Percentiles rank a stretch among this genome's conserved stretches.
Conservation (phyloP, 2,888 invertebrate species). For the Volucella inanis region DNA sequence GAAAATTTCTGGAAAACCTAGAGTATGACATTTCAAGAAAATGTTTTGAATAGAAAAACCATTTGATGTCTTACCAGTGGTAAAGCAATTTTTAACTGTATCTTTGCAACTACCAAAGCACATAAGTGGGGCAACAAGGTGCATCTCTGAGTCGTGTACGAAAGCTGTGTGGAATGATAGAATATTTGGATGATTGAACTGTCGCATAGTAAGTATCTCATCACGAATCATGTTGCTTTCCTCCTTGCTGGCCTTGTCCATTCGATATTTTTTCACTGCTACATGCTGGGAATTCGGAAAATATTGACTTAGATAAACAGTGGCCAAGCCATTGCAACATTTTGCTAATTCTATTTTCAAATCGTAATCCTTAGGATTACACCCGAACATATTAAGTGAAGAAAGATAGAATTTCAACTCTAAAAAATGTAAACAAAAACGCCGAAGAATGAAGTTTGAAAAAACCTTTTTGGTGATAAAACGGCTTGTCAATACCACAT, state of each 20-base stretch:
- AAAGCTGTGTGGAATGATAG: slow-evolving; percentile 90
- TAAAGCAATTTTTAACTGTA: slow-evolving; percentile 90
- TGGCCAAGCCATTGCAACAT: slow-evolving; percentile 88
- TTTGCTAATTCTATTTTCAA: slow-evolving; percentile 87
- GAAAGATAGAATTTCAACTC: neutral
- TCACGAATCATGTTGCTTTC: slow-evolving; percentile 86
- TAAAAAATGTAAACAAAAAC: slow-evolving; percentile 62
- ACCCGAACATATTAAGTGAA: slow-evolving; percentile 84
- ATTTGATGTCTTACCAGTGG: slow-evolving; percentile 76
- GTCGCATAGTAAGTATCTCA: slow-evolving; percentile 90
- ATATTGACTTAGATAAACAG: slow-evolving; percentile 88
- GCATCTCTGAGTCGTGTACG: slow-evolving; percentile 90
- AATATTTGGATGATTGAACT: slow-evolving; percentile 91
- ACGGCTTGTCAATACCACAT: slow-evolving; percentile 46
- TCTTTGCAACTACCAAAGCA: slow-evolving; percentile 93
- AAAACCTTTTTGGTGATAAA: slow-evolving; percentile 26
- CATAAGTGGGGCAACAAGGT: slow-evolving; percentile 92
- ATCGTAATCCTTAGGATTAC: slow-evolving; percentile 87
- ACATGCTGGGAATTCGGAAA: slow-evolving; percentile 87
- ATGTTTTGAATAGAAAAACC: neutral
- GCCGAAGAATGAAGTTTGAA: slow-evolving; percentile 31
- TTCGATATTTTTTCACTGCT: slow-evolving; percentile 89
- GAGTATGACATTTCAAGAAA: neutral
- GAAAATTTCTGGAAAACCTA: slow-evolving; percentile 91
- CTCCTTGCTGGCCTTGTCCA: slow-evolving; percentile 87